These are phyloP conservation scores for Prochilodus magdalenae DNA, from an alignment of 2,113 vertebrate species.

Conservation along the genomic window DNA sequence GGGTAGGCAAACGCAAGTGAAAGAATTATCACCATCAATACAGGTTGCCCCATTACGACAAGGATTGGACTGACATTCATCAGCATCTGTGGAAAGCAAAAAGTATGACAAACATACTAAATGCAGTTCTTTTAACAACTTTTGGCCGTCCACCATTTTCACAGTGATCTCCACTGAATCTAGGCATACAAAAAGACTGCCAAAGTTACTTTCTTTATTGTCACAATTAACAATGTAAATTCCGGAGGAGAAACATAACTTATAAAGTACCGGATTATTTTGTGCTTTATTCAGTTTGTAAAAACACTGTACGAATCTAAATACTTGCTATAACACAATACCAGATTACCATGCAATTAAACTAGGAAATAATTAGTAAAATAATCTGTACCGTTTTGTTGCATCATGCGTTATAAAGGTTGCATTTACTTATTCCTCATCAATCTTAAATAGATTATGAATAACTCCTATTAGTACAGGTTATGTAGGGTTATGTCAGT, in stretches of 20 bases:
- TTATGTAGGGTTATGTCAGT: no score
- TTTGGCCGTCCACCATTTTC: conserved; percentile 80
- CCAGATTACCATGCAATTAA: no score
- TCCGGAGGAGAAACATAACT: conserved; percentile 68
- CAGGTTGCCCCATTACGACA: conserved; percentile 94
- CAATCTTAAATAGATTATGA: no score
- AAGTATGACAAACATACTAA: not conserved
- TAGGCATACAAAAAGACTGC: conserved; percentile 88
- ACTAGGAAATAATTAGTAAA: no score
- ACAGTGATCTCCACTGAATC: conserved; percentile 86
- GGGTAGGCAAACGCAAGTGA: conserved; percentile 90
- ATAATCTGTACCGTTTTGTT: no score
- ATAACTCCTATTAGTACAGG: no score
- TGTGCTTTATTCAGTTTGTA: no score
- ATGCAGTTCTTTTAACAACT: not conserved
- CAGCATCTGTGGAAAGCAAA: conserved; percentile 78
- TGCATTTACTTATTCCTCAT: no score
- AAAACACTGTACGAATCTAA: no score
- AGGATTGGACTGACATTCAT: conserved; percentile 92
- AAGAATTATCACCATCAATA: conserved; percentile 84
- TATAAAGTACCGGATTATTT: no score
- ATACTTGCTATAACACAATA: no score
- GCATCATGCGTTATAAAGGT: no score
- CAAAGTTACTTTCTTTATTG: conserved; percentile 86
- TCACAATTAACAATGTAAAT: conserved; percentile 80